Base-by-base conservation (phyloP, 2,113 vertebrate species). In the Lophius piscatorius region DNA sequence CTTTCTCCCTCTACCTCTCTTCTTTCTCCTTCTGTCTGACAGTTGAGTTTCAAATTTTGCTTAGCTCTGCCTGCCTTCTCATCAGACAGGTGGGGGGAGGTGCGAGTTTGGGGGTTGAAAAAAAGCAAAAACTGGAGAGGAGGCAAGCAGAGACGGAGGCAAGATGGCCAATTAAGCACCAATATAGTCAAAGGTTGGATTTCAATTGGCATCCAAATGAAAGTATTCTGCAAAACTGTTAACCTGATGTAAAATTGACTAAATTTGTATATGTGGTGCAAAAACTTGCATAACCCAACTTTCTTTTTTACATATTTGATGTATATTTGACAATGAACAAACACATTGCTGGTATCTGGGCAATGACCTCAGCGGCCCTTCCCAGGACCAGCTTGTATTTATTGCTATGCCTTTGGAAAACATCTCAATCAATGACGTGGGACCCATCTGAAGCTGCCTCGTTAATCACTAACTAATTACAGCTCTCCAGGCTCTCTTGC, bases 401-500 rank as follows among this genome's bases (percentile, higher is more conserved):
- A 51, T 77, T 63, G 66, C 74, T 56, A 72, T 70, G 68, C 68
- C 74, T 21, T 58, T 49, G 80, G 71, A 66, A 79, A 80, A 74
- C 84, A 83, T 85, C 84, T 62, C 85, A 82, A 85, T 90, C 86
- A 84, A 81, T 89, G 82, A 80, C 64, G 83, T 82, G 70, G 78
- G 80, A 87, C 76, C 65, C 58, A 74, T 85, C 80, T 81, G 77
- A 83, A 54, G 83, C 65, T 63, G 22, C 68, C 85, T 89, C 82
- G 81, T 90, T 92, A 92, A 92, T 90, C 87, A 87, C 85, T 63
- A 71, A 78, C 87, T 90, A 90, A 90, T 90, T 90, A 88, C 88
- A 88, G 74, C 63, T 35, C 66, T 49, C 58, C 54, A 2, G 36
- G 64, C 67, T 64, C 66, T 28, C 58, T 61, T 51, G 29, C 48